phyloP scores from a whole-genome alignment of 2,888 invertebrate species.

The Nemotelus pantherinus region DNA sequence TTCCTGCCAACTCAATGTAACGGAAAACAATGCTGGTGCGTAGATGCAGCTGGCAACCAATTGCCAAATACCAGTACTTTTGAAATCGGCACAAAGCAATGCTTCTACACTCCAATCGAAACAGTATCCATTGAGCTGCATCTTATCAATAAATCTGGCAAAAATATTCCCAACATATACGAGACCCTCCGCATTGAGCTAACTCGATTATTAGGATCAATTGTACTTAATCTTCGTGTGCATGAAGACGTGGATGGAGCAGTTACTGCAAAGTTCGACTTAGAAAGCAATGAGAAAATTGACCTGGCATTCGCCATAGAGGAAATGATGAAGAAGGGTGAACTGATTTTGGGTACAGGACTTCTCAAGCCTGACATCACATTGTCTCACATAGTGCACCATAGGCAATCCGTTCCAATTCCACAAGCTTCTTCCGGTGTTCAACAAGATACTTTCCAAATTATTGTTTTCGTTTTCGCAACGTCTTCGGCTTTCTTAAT shows the following conservation, averaged over 20 bases:
- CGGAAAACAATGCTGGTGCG: slow-evolving; percentile 80
- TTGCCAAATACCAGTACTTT: slow-evolving; percentile 72
- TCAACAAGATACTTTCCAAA: slow-evolving; percentile 71
- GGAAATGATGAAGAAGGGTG: slow-evolving; percentile 71
- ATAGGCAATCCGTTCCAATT: slow-evolving; percentile 53
- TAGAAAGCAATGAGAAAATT: slow-evolving; percentile 78
- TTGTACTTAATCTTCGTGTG: slow-evolving; percentile 67
- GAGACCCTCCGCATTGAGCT: slow-evolving; percentile 65
- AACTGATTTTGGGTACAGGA: slow-evolving; percentile 58
- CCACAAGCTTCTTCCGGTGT: slow-evolving; percentile 58
- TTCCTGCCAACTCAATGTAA: slow-evolving; percentile 82
- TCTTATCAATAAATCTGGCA: slow-evolving; percentile 70
- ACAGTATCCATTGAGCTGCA: slow-evolving; percentile 80
- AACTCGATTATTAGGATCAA: slow-evolving; percentile 63
- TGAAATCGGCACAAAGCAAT: slow-evolving; percentile 67
- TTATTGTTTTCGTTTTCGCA: slow-evolving; percentile 79
- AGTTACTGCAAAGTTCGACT: slow-evolving; percentile 70
- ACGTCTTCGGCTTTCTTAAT: slow-evolving; percentile 83
- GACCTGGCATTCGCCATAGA: slow-evolving; percentile 83
- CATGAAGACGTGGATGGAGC: slow-evolving; percentile 67
- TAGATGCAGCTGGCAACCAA: slow-evolving; percentile 83
- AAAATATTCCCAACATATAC: slow-evolving; percentile 66
- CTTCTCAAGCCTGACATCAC: slow-evolving; percentile 71
- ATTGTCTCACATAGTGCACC: slow-evolving; percentile 72
- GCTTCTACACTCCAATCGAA: slow-evolving; percentile 75